Evolutionary conservation across 2,113 vertebrate genomes (phyloP), one percentile per base, ranked within the genome.

Genomic region (Macrotus californicus): DNA sequence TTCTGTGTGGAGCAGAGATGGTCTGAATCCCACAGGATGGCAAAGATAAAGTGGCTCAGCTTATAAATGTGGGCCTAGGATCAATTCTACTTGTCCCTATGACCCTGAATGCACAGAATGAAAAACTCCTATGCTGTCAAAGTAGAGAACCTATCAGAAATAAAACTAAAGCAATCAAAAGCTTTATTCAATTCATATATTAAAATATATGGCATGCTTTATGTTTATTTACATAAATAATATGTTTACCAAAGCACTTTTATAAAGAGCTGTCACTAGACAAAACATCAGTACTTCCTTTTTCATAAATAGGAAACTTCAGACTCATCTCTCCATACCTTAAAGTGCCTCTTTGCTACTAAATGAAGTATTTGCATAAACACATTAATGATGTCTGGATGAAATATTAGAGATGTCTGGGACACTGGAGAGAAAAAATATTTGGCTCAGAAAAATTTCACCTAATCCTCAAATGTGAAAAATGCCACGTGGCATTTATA

Each of bases 11-110:
- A 91, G 64, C 54, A 87, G 48, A 87, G 22, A 96, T 46, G 16
- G 54, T 43, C 77, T 73, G 66, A 95, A 94, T 92, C 26, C 6
- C 29, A 94, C 21, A 90, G 18, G 22, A 88, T 88, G 84, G 82
- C 67, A 94, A 96, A 94, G 88, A 82, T 96, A 89, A 95, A 95
- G 94, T 88, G 46, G 29, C 2, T 29, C 18, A 52, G 67, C 9
- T 95, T 56, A 85, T 73, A 77, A 87, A 81, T 59, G 31, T 31
- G 41, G 50, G 26, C 36, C 29, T 59, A 67, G 59, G 29, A 94
- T 93, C 3, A 1, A 95, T 87, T 84, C 89, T 15, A 87, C 26
- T 84, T 89, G 64, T 24, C 59, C 46, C 76, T 77, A 21, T 90
- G 79, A 91, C 87, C 80, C 89, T 59, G 95, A 36, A 82, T 56